Evolutionary conservation across 37 sponge, comb jelly and placozoan species (phyloP), one percentile per base, ranked within the genome.

Genomic region (Hexactinellida sp.): DNA sequence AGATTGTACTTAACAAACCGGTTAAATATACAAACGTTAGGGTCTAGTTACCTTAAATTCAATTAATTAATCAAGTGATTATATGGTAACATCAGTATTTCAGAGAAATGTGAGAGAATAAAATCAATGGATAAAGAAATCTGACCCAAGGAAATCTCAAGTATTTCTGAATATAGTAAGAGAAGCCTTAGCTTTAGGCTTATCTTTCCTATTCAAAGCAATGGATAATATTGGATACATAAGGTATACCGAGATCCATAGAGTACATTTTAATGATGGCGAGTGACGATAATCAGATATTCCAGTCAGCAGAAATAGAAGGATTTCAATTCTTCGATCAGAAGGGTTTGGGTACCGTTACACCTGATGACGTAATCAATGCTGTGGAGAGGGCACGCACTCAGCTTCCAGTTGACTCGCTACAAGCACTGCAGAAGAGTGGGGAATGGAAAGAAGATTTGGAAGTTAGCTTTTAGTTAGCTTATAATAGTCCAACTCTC

Each of bases 181-280:
- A 19, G 52, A 47, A 47, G 52, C 52, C 52, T 47, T 47, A 21
- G 1, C 30, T 23, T 63, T 63, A 63, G 76, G 76, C 76, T 63
- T 63, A 63, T 63, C 25, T 23, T 23, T 32, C 32, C 76, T n/a
- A 63, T 5, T 28, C 21, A 63, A n/a, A n/a, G n/a, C n/a, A n/a
- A n/a, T n/a, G n/a, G n/a, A n/a, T n/a, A n/a, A n/a, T n/a, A n/a
- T n/a, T n/a, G n/a, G n/a, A n/a, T n/a, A n/a, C n/a, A n/a, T n/a
- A n/a, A n/a, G n/a, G n/a, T n/a, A n/a, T n/a, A n/a, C n/a, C n/a
- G n/a, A n/a, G n/a, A n/a, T n/a, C n/a, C n/a, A n/a, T n/a, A n/a
- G n/a, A n/a, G n/a, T n/a, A n/a, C n/a, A n/a, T n/a, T n/a, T 63
- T 32, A 63, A 28, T n/a, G 76, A 63, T 63, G 76, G 76, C 76